These are phyloP conservation scores for Catharus bicknelli DNA, from an alignment of 2,113 vertebrate genomes.

Conservation along the genomic window DNA sequence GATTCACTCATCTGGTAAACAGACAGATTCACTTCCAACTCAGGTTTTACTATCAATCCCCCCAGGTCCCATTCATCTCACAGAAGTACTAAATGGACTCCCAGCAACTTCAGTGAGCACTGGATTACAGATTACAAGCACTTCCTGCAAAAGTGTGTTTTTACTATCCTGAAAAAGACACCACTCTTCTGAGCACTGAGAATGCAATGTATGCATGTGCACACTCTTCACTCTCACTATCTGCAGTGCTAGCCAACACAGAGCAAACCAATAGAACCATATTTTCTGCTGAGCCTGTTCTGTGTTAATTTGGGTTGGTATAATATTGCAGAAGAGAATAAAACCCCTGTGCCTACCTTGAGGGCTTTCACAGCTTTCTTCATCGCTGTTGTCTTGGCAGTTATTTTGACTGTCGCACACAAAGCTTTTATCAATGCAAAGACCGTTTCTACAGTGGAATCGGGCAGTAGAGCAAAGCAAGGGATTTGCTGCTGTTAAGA, in stretches of 20 bases:
- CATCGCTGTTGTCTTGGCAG: constrained; percentile 96
- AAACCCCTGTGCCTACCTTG: constrained; percentile 78
- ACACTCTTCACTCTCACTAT: background rate
- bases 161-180: background rate
- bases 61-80: background rate
- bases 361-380: constrained; percentile 89
- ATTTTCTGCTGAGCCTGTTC: background rate
- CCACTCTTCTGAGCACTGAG: background rate
- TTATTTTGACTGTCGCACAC: constrained; percentile 94
- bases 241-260: background rate
- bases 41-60: background rate
- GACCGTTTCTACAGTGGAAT: constrained; percentile 94
- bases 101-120: background rate
- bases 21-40: background rate
- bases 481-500: constrained; percentile 86
- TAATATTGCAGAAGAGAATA: background rate
- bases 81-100: background rate
- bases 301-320: background rate
- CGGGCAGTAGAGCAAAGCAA: constrained; percentile 91
- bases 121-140: background rate
- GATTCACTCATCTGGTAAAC: background rate
- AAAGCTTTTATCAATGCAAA: constrained; percentile 96
- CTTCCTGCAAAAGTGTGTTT: background rate
- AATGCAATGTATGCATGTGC: background rate
- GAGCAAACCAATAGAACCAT: background rate